Percentiles rank a stretch among this genome's conserved stretches.
Conservation (phyloP, 2,113 vertebrate genomes). For the Cololabis saira region DNA sequence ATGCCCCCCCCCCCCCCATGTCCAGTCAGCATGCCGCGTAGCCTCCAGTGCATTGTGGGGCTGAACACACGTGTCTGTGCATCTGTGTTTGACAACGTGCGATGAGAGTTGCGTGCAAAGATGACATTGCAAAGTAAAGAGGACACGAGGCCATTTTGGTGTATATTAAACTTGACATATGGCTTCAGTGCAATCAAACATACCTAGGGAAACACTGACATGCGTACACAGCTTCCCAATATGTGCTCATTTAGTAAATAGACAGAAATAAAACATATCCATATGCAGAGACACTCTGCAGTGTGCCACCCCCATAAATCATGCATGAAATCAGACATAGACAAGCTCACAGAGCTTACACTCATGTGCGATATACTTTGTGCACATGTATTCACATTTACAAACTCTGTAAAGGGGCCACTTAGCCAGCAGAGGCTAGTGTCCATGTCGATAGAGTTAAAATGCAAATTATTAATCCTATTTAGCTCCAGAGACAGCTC, state of each 20-base stretch:
- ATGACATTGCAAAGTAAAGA: slow-evolving; percentile 77
- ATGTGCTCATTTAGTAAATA: slow-evolving; percentile 46
- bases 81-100: slow-evolving; percentile 12
- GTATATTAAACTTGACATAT: slow-evolving; percentile 82
- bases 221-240: slow-evolving; percentile 45
- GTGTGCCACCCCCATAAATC: slow-evolving; percentile 44
- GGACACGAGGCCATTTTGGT: slow-evolving; percentile 72
- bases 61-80: slow-evolving; percentile 54
- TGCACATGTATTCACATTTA: slow-evolving; percentile 17
- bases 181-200: slow-evolving; percentile 67
- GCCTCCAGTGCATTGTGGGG: slow-evolving; percentile 72
- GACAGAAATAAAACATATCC: slow-evolving; percentile 25
- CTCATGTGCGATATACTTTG: slow-evolving; percentile 8
- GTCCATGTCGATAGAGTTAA: slow-evolving; percentile 63
- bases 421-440: slow-evolving; percentile 37
- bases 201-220: slow-evolving; percentile 50
- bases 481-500: slow-evolving; percentile 63
- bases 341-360: slow-evolving; percentile 5
- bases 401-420: slow-evolving; percentile 50
- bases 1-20: slow-evolving; percentile 57
- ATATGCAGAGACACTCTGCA: slow-evolving; percentile 29
- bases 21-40: slow-evolving; percentile 78
- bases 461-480: slow-evolving; percentile 76
- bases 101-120: slow-evolving; percentile 56
- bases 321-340: slow-evolving; percentile 48